Evolutionary conservation across 2,888 invertebrate genomes (phyloP).

Genomic region (Galerucella nymphaeae): DNA sequence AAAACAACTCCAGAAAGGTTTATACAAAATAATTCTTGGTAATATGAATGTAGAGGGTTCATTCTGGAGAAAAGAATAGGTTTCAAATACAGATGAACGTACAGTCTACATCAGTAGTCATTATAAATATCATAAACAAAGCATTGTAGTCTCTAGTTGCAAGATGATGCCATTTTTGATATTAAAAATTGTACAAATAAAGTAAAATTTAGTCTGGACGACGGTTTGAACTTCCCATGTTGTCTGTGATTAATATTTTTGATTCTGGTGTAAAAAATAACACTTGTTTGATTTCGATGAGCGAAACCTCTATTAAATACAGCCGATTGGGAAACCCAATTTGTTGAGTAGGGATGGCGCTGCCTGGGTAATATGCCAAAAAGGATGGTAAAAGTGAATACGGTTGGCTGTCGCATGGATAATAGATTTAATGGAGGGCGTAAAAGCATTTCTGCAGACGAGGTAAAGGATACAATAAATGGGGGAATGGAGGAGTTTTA

Average conservation of each 20-base stretch:
- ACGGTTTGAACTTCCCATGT: no score
- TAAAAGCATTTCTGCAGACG: slow-evolving; percentile 3
- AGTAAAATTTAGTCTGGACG: no score
- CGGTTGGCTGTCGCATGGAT: background rate
- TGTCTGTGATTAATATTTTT: no score
- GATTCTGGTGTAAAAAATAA: no score
- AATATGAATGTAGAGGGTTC: no score
- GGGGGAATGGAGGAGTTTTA: background rate
- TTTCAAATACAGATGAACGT: no score
- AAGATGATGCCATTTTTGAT: no score
- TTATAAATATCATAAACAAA: no score
- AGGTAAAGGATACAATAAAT: slow-evolving; percentile 9
- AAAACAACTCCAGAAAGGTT: background rate
- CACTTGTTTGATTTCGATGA: background rate
- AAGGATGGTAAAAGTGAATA: background rate
- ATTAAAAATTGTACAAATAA: no score
- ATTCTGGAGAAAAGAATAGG: no score
- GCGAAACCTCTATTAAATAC: background rate
- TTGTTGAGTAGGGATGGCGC: background rate
- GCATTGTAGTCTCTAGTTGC: no score
- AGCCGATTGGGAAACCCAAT: background rate
- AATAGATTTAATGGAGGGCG: slow-evolving; percentile 3
- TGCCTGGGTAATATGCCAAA: background rate
- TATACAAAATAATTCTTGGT: background rate
- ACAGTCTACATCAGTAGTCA: no score